Conservation (phyloP, 1,140 invertebrate species). For the Lordiphosa collinella region DNA sequence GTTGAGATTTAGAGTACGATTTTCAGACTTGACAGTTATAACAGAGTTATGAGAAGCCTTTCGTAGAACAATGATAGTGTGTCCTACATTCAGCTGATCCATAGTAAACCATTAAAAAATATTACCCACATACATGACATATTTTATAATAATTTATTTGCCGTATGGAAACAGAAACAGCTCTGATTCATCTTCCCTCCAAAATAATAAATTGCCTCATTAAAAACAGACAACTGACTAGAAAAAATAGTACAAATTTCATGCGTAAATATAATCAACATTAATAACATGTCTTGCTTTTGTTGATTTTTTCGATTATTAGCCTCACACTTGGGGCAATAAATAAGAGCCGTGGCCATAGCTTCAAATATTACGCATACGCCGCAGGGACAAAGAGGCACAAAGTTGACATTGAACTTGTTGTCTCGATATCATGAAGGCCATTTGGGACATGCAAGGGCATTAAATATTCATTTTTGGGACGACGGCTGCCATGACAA, state of each 20-base stretch:
- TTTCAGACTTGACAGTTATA: too few species aligned
- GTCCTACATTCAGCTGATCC: too few species aligned
- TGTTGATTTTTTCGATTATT: constrained; percentile 56
- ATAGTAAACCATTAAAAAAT: too few species aligned
- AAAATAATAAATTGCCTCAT: constrained; percentile 6
- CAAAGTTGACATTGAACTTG: constrained; percentile 67
- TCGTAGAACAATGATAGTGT: too few species aligned
- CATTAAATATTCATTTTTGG: constrained; percentile 72
- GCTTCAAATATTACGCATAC: constrained; percentile 52
- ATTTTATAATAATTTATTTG: not conserved
- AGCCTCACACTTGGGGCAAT: constrained; percentile 20
- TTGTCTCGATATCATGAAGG: constrained; percentile 51
- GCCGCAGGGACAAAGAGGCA: constrained; percentile 14
- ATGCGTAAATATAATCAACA: constrained; percentile 32
- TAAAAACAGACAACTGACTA: constrained; percentile 2
- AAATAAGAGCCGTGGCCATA: constrained; percentile 38
- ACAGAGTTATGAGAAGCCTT: too few species aligned
- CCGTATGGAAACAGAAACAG: too few species aligned
- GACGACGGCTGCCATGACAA: constrained; percentile 44
- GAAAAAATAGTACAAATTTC: constrained; percentile 1
- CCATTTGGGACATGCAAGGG: constrained; percentile 24
- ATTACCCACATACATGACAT: too few species aligned
- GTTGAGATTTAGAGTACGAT: too few species aligned
- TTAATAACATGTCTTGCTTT: constrained; percentile 46
- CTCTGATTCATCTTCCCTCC: not conserved